Evolutionary conservation across 1,140 invertebrate species (phyloP).

Genomic region (Drosophila carrolli): DNA sequence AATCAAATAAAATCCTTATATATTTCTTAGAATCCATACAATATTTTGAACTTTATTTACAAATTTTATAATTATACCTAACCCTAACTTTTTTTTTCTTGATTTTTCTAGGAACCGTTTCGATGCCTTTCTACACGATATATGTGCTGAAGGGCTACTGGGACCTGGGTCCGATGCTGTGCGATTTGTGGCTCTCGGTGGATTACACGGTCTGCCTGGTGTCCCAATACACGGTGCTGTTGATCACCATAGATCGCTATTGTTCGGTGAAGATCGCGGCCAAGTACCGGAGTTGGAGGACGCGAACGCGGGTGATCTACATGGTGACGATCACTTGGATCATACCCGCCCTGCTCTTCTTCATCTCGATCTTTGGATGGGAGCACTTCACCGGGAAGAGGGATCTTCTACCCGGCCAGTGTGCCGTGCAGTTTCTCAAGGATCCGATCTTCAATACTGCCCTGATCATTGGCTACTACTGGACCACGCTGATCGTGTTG

Average conservation of each 20-base stretch:
- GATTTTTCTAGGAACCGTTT: constrained; percentile 91
- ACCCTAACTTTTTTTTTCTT: background rate
- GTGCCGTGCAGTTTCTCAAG: constrained; percentile 98
- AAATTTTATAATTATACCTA: too few species aligned
- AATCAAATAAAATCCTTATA: background rate
- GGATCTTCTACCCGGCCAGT: constrained; percentile 94
- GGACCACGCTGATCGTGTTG: constrained; percentile 96
- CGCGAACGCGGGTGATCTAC: constrained; percentile 95
- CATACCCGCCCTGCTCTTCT: constrained; percentile 97
- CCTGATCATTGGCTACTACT: constrained; percentile 99
- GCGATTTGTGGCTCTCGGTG: constrained; percentile 99
- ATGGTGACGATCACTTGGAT: constrained; percentile 99
- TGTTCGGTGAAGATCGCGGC: constrained; percentile 99
- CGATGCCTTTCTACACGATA: constrained; percentile 98
- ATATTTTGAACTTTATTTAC: too few species aligned
- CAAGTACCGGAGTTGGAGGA: constrained; percentile 98
- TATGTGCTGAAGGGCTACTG: constrained; percentile 98
- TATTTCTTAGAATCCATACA: too few species aligned
- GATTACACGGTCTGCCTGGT: constrained; percentile 99
- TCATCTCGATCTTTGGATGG: constrained; percentile 99
- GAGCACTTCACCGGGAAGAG: constrained; percentile 97
- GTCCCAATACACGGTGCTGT: constrained; percentile 99
- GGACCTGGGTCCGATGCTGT: constrained; percentile 97
- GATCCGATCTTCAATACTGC: constrained; percentile 99
- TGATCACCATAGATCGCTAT: constrained; percentile 99